Evolutionary conservation across 2,888 invertebrate genomes (phyloP).

Genomic region (Polyploca ridens): DNA sequence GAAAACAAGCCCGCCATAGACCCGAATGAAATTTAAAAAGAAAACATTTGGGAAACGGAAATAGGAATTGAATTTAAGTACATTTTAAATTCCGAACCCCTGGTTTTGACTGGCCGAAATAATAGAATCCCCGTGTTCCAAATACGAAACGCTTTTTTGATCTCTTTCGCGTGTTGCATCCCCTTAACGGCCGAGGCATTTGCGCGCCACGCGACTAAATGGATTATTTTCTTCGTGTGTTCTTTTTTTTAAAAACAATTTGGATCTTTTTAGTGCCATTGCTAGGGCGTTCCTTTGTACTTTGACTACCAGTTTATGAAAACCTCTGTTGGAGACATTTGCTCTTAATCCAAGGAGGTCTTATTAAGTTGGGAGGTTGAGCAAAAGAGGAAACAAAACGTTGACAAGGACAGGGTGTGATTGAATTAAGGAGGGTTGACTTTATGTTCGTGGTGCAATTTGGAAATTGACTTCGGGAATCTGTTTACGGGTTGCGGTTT

Average conservation of each 20-base stretch:
- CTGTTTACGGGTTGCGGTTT: constrained; percentile 74
- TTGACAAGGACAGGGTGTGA: constrained; percentile 82
- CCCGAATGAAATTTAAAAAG: constrained; percentile 79
- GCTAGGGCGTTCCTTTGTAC: constrained; percentile 55
- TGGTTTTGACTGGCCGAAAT: constrained; percentile 77
- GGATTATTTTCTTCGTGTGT: constrained; percentile 82
- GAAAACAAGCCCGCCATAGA: constrained; percentile 72
- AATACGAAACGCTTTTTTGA: constrained; percentile 75
- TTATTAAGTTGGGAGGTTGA: constrained; percentile 51
- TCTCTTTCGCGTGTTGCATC: constrained; percentile 71
- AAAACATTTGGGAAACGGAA: constrained; percentile 74
- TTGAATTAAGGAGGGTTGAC: constrained; percentile 83
- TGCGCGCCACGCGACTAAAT: constrained; percentile 79
- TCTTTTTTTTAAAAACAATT: constrained; percentile 73
- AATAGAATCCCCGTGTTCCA: constrained; percentile 74
- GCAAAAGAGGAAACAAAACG: constrained; percentile 80
- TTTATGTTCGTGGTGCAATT: constrained; percentile 80
- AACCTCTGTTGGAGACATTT: constrained; percentile 44
- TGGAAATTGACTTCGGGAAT: constrained; percentile 81
- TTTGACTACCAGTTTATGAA: constrained; percentile 44
- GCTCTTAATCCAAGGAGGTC: constrained; percentile 38
- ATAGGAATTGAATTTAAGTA: constrained; percentile 82
- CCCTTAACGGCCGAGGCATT: constrained; percentile 76
- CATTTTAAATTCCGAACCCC: constrained; percentile 79
- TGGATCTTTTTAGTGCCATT: constrained; percentile 49